A percentile compares a stretch with the other conserved stretches of the same genome.
Evolutionary conservation across 2,113 vertebrate species (phyloP).

Genomic region (Potamarius usumacintae): DNA sequence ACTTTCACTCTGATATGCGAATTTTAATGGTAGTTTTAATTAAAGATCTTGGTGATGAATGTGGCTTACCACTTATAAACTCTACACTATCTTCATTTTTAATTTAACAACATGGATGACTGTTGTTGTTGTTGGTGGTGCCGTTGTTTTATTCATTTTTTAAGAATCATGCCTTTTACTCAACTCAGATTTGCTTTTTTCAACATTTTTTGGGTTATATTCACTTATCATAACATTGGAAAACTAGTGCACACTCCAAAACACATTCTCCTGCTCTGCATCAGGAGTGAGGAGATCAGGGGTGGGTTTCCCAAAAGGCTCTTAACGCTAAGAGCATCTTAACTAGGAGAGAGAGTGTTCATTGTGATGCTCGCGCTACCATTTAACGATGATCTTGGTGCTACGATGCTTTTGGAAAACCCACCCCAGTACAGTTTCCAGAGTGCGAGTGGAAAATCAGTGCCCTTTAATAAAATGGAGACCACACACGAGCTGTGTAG

Average conservation of each 20-base stretch:
- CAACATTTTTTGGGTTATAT: neutral
- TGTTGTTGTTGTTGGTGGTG: no score
- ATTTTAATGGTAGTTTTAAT: neutral
- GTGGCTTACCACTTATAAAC: neutral
- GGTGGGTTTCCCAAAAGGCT: no score
- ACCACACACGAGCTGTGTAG: conserved; percentile 74
- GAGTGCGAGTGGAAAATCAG: conserved; percentile 74
- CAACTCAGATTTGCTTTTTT: neutral
- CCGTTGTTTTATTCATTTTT: neutral
- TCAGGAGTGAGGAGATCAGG: conserved; percentile 54
- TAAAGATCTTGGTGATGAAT: neutral
- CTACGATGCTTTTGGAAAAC: no score
- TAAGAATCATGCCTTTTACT: neutral
- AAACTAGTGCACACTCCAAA: neutral
- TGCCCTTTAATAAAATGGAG: conserved; percentile 72
- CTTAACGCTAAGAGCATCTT: no score
- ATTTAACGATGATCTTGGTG: no score
- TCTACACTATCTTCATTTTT: neutral
- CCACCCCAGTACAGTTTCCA: conserved; percentile 64
- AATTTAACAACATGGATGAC: neutral
- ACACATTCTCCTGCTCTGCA: conserved; percentile 9
- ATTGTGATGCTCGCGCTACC: no score
- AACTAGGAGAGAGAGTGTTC: no score
- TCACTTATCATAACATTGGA: neutral
- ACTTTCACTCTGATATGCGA: neutral